Evolutionary conservation across 2,113 vertebrate genomes (phyloP).

Genomic region (Lophius piscatorius): DNA sequence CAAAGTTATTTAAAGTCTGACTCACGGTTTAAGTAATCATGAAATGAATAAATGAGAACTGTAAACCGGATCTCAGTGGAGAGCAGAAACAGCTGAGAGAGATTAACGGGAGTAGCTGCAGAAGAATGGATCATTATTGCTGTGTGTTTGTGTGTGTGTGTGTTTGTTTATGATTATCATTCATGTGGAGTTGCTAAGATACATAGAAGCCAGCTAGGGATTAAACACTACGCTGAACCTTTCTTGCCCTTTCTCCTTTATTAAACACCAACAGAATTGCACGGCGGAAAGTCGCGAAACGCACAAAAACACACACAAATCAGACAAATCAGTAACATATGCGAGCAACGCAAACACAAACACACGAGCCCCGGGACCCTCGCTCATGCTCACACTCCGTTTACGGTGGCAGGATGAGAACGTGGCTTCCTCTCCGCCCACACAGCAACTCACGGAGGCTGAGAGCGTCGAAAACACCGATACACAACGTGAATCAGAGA

Average conservation of each 20-base stretch:
- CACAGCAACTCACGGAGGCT: slow-evolving; percentile 6
- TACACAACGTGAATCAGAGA: slow-evolving; percentile 3
- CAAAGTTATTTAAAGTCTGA: slow-evolving; percentile 44
- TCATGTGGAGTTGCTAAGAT: slow-evolving; percentile 79
- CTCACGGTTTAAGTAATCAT: slow-evolving; percentile 26
- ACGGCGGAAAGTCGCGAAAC: slow-evolving; percentile 43
- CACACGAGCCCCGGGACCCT: slow-evolving; percentile 28
- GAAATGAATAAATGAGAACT: slow-evolving; percentile 45
- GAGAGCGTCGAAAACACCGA: slow-evolving; percentile 5
- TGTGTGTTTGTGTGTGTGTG: slow-evolving; percentile 31
- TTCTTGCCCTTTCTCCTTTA: slow-evolving; percentile 75
- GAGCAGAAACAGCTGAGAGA: slow-evolving; percentile 66
- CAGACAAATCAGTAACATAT: slow-evolving; percentile 38
- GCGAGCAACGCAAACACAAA: slow-evolving; percentile 43
- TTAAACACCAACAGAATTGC: slow-evolving; percentile 68
- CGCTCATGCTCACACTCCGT: slow-evolving; percentile 48
- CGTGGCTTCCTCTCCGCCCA: slow-evolving; percentile 48
- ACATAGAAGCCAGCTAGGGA: slow-evolving; percentile 73
- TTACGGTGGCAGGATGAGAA: slow-evolving; percentile 17
- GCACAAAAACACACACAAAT: slow-evolving; percentile 48
- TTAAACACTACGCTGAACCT: slow-evolving; percentile 71
- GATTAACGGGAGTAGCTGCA: slow-evolving; percentile 61
- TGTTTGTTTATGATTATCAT: slow-evolving; percentile 72
- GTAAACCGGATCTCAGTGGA: slow-evolving; percentile 48
- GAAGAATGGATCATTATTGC: slow-evolving; percentile 67